Conservation (phyloP, 2,888 invertebrate genomes). For the Cerastis leucographa region DNA sequence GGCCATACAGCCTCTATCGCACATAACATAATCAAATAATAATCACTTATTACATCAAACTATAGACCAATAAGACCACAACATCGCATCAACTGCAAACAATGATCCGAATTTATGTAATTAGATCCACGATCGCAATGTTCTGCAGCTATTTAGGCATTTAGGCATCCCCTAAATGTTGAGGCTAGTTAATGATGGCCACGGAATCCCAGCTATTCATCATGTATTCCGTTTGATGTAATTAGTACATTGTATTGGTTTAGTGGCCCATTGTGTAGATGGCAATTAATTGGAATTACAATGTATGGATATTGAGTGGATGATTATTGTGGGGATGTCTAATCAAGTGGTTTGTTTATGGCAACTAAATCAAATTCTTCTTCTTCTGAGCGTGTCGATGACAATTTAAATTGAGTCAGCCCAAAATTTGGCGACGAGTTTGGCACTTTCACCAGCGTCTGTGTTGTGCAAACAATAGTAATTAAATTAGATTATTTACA, state of each 20-base stretch:
- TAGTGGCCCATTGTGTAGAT: conserved; percentile 40
- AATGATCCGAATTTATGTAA: conserved; percentile 57
- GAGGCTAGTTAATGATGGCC: conserved; percentile 61
- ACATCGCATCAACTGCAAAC: conserved; percentile 35
- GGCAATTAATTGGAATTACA: conserved; percentile 42
- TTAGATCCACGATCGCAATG: conserved; percentile 51
- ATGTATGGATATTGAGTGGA: neutral
- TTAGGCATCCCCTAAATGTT: conserved; percentile 48
- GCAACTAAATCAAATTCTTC: neutral
- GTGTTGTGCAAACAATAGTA: too few species aligned
- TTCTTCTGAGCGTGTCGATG: too few species aligned
- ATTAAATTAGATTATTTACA: too few species aligned
- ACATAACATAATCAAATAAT: neutral
- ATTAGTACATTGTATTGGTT: conserved; percentile 59
- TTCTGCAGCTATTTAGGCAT: conserved; percentile 47
- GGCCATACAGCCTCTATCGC: too few species aligned
- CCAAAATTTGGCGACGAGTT: too few species aligned
- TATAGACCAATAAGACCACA: conserved; percentile 23
- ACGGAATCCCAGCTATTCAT: conserved; percentile 57
- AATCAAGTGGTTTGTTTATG: neutral
- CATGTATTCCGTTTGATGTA: conserved; percentile 58
- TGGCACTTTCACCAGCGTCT: too few species aligned
- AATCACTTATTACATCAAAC: conserved; percentile 4
- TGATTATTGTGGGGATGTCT: conserved; percentile 9
- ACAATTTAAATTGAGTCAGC: too few species aligned